A percentile compares a stretch with the other conserved stretches of the same genome.
Conservation (phyloP, 2,113 vertebrate species). For the Chaetops frenatus region DNA sequence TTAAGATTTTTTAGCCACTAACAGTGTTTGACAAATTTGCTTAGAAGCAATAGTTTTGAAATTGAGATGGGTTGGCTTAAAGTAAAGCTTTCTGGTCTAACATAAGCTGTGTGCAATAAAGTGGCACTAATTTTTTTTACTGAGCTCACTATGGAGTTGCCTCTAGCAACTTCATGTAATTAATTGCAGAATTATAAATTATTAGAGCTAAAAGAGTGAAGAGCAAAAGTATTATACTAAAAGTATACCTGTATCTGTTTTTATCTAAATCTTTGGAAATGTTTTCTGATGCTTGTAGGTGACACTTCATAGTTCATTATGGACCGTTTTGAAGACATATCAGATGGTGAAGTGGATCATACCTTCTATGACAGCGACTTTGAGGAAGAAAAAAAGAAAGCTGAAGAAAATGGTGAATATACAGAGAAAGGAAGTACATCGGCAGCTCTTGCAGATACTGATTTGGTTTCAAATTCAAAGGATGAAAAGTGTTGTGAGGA, state of each 20-base stretch:
- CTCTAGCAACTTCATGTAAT: neutral
- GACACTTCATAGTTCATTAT: constrained; percentile 52
- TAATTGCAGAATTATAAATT: neutral
- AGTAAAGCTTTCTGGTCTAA: neutral
- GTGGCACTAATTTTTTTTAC: neutral
- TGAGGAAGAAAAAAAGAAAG: constrained; percentile 69
- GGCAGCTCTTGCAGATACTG: neutral
- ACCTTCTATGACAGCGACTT: constrained; percentile 93
- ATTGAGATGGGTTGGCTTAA: neutral
- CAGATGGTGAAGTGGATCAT: constrained; percentile 90
- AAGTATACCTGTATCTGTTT: neutral
- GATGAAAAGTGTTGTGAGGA: constrained; percentile 14
- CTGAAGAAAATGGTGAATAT: constrained; percentile 14
- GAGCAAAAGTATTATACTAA: neutral
- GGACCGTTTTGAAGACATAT: constrained; percentile 74
- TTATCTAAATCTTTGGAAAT: neutral
- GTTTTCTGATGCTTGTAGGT: constrained; percentile 10
- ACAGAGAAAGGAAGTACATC: constrained; percentile 5
- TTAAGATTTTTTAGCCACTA: neutral
- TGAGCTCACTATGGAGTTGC: neutral
- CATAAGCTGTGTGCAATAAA: neutral
- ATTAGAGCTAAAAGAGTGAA: neutral
- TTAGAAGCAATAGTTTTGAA: neutral
- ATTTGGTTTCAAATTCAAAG: neutral
- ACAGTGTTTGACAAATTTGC: neutral